These are phyloP conservation scores for Puntigrus tetrazona DNA, from an alignment of 2,113 vertebrate species.

Conservation along the genomic window DNA sequence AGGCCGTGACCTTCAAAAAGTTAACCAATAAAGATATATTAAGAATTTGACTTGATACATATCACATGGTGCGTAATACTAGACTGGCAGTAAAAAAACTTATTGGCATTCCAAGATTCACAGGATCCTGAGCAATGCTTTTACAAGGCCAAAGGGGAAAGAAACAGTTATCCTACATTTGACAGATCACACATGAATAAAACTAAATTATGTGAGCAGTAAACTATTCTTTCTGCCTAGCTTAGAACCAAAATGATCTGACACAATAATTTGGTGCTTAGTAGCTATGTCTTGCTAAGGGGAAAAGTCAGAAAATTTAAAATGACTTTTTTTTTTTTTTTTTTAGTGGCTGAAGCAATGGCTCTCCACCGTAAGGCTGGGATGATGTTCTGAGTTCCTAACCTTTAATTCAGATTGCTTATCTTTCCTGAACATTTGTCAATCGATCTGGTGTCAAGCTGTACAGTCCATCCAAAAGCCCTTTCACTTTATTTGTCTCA, in stretches of 20 bases:
- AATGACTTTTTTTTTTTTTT: not conserved
- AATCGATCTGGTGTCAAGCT: not conserved
- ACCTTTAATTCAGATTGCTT: not conserved
- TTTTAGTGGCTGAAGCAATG: not conserved
- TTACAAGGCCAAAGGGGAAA: slow-evolving; percentile 50
- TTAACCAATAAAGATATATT: slow-evolving; percentile 55
- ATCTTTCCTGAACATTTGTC: slow-evolving; percentile 12
- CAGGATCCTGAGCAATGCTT: slow-evolving; percentile 45
- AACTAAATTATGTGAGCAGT: slow-evolving; percentile 36
- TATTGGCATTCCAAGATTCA: slow-evolving; percentile 55
- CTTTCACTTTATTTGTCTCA: not conserved
- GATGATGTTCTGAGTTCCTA: not conserved
- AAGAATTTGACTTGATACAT: slow-evolving; percentile 55
- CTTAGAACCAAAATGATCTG: slow-evolving; percentile 5
- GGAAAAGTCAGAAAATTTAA: not conserved
- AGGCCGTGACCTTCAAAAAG: slow-evolving; percentile 50
- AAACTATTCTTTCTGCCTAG: not conserved
- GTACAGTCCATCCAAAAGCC: slow-evolving; percentile 8
- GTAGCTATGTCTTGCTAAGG: not conserved
- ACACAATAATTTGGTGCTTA: not conserved
- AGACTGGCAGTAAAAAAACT: slow-evolving; percentile 51
- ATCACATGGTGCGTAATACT: slow-evolving; percentile 47
- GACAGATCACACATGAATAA: slow-evolving; percentile 59
- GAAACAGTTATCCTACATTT: slow-evolving; percentile 41
- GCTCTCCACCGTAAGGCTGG: not conserved